Percentiles rank a stretch among this genome's conserved stretches.
Conservation (phyloP, 2,888 invertebrate genomes). For the Caenorhabditis angaria region DNA sequence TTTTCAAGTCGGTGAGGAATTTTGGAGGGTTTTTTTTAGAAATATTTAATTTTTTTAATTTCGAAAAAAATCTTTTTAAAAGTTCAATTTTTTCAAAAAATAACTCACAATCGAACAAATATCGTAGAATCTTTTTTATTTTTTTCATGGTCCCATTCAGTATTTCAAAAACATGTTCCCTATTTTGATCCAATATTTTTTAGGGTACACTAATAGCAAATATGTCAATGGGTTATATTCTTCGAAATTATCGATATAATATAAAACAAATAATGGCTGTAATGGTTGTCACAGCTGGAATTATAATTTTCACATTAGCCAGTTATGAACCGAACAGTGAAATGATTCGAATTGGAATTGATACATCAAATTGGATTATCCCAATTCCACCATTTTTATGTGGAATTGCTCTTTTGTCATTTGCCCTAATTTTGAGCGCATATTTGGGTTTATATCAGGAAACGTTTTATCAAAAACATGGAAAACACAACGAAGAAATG, state of each 20-base stretch:
- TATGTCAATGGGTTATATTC: slow-evolving; percentile 90
- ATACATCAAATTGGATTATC: slow-evolving; percentile 20
- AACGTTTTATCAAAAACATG: slow-evolving; percentile 76
- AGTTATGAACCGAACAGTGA: slow-evolving; percentile 42
- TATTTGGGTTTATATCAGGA: slow-evolving; percentile 77
- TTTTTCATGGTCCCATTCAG: slow-evolving; percentile 5
- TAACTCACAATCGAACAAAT: too few species aligned
- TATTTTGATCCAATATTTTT: too few species aligned
- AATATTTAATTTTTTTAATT: too few species aligned
- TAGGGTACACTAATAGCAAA: slow-evolving; percentile 94
- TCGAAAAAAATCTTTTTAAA: too few species aligned
- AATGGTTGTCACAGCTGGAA: slow-evolving; percentile 89
- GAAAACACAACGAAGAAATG: slow-evolving; percentile 77
- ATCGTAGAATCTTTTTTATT: too few species aligned
- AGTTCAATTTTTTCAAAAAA: too few species aligned
- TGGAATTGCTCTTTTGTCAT: slow-evolving; percentile 79
- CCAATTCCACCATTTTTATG: slow-evolving; percentile 53
- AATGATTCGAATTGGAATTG: slow-evolving; percentile 20
- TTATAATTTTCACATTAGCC: slow-evolving; percentile 86
- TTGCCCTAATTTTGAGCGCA: slow-evolving; percentile 89
- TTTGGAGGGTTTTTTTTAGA: slow-evolving; percentile 1
- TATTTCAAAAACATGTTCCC: too few species aligned
- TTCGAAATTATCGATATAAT: slow-evolving; percentile 81
- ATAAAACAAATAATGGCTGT: slow-evolving; percentile 83
- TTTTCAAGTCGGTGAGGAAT: slow-evolving; percentile 87